Evolutionary conservation across 1,140 invertebrate genomes (phyloP).

Genomic region (Ganaspis sp.): DNA sequence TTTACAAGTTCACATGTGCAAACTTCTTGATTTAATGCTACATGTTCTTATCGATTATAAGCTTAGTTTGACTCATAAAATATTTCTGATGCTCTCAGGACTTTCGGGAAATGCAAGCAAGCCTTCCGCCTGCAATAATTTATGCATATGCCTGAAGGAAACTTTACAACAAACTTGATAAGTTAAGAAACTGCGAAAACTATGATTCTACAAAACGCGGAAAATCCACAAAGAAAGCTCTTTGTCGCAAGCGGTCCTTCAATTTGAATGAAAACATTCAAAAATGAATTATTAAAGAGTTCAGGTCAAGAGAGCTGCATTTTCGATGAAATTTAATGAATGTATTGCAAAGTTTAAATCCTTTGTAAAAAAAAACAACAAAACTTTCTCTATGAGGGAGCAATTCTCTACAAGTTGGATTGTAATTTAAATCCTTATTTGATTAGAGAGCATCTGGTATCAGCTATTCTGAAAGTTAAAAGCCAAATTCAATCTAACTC

Average conservation of each 20-base stretch:
- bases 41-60: neutral
- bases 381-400: too few species aligned
- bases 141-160: slow-evolving; percentile 1
- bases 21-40: neutral
- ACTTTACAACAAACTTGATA: neutral
- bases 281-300: too few species aligned
- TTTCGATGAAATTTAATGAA: neutral
- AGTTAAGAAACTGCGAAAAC: neutral
- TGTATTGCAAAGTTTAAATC: neutral
- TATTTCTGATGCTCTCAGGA: neutral
- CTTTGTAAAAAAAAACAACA: neutral
- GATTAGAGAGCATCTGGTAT: neutral
- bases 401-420: neutral
- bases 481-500: slow-evolving; percentile 18
- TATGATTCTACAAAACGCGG: neutral
- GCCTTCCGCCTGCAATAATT: neutral
- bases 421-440: slow-evolving; percentile 24
- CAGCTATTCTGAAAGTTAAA: neutral
- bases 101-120: neutral
- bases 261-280: too few species aligned
- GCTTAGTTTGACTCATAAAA: neutral
- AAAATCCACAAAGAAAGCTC: neutral
- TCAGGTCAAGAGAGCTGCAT: too few species aligned
- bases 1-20: too few species aligned
- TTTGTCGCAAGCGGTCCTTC: neutral